These are phyloP conservation scores for Drosophila nr. fundita DNA, from an alignment of 2,888 invertebrate genomes.

Conservation along the genomic window DNA sequence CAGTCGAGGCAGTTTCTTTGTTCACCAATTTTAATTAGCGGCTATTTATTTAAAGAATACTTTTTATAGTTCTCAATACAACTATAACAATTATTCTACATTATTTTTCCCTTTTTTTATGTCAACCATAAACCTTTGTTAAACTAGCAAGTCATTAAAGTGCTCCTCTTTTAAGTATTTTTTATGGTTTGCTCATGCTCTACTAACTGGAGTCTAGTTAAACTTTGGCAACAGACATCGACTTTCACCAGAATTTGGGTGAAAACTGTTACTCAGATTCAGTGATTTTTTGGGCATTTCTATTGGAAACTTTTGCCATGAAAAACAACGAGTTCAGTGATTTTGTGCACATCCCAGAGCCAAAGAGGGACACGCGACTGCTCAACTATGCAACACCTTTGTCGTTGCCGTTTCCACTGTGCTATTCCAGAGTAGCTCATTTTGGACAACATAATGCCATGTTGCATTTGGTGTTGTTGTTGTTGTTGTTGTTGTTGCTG, in stretches of 20 bases:
- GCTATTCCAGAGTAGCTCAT: conserved; percentile 43
- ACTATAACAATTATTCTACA: background rate
- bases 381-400: conserved; percentile 65
- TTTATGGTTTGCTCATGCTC: background rate
- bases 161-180: background rate
- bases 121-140: background rate
- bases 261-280: background rate
- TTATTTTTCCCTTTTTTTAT: background rate
- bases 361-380: conserved; percentile 31
- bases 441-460: conserved; percentile 53
- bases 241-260: background rate
- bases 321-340: conserved; percentile 7
- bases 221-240: background rate
- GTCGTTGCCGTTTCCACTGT: conserved; percentile 15
- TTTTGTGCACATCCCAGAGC: conserved; percentile 28
- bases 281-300: background rate
- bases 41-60: background rate
- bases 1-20: background rate
- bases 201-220: background rate
- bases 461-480: background rate
- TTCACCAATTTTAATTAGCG: background rate
- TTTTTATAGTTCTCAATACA: background rate
- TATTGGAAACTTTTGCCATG: background rate
- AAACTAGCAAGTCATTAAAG: background rate
- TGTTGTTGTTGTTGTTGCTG: conserved; percentile 30